Conservation (phyloP, 2,888 invertebrate genomes). For the Rambutsinella grinnellia region DNA sequence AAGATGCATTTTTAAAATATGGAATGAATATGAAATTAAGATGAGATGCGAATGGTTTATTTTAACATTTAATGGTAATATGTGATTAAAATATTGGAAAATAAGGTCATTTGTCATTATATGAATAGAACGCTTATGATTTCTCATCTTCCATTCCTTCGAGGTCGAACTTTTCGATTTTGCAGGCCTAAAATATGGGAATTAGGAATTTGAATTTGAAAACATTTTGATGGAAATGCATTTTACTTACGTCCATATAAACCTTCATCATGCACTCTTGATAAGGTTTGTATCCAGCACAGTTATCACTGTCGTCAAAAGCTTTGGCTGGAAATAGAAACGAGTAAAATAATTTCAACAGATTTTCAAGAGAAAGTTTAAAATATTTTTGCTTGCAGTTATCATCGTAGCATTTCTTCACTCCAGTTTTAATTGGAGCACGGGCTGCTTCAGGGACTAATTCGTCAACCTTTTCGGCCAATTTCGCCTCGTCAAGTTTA, state of each 20-base stretch:
- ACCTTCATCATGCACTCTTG: slow-evolving; percentile 10
- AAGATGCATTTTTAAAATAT: too few relatives aligned
- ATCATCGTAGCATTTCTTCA: slow-evolving; percentile 15
- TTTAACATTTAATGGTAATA: too few relatives aligned
- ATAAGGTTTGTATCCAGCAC: slow-evolving; percentile 21
- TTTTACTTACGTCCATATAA: slow-evolving; percentile 16
- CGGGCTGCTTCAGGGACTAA: slow-evolving; percentile 29
- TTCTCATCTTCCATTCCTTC: neutral
- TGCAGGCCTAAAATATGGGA: slow-evolving; percentile 4
- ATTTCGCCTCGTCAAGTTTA: slow-evolving; percentile 16
- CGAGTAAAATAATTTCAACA: neutral
- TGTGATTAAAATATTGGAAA: too few relatives aligned
- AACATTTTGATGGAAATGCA: neutral
- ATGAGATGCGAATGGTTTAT: too few relatives aligned
- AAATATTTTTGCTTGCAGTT: slow-evolving; percentile 12
- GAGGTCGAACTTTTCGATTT: neutral
- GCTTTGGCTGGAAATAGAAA: slow-evolving; percentile 18
- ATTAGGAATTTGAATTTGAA: neutral
- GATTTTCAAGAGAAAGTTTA: neutral
- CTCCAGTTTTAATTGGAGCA: slow-evolving; percentile 8
- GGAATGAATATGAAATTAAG: too few relatives aligned
- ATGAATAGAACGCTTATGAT: neutral
- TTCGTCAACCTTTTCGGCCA: neutral
- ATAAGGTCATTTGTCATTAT: too few relatives aligned
- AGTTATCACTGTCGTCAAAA: slow-evolving; percentile 24